A percentile compares a stretch with the other conserved stretches of the same genome.
phyloP scores from a whole-genome alignment of 2,797 vertebrate species.

The Pyrocephalus nanus region DNA sequence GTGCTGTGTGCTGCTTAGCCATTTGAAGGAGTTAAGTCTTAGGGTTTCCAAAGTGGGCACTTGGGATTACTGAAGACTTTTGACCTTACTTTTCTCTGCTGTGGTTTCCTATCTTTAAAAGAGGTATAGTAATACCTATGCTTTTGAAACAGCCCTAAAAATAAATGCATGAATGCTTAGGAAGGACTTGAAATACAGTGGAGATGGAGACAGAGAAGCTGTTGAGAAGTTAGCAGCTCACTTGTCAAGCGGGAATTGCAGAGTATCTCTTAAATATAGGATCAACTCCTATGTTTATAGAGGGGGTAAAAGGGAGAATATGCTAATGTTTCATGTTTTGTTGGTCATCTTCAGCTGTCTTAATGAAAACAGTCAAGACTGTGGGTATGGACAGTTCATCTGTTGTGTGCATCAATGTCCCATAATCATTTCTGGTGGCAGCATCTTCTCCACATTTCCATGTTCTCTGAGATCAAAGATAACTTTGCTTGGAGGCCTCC shows the following conservation, averaged over 20 bases:
- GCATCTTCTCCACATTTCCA: neutral
- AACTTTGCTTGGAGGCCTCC: neutral
- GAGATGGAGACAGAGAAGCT: neutral
- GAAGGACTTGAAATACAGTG: neutral
- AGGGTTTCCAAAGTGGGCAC: neutral
- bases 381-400: neutral
- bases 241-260: neutral
- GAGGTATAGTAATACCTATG: neutral
- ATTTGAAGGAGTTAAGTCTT: neutral
- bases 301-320: neutral
- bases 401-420: neutral
- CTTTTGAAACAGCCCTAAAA: neutral
- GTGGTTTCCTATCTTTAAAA: neutral
- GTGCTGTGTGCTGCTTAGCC: neutral
- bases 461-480: neutral
- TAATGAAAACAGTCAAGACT: neutral
- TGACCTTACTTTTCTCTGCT: neutral
- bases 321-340: neutral
- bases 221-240: neutral
- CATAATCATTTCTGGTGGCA: neutral
- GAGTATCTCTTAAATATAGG: neutral
- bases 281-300: neutral
- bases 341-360: fast-evolving
- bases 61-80: neutral
- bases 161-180: neutral